Conservation (phyloP, 2,888 invertebrate genomes). For the Habroteleia sp. region DNA sequence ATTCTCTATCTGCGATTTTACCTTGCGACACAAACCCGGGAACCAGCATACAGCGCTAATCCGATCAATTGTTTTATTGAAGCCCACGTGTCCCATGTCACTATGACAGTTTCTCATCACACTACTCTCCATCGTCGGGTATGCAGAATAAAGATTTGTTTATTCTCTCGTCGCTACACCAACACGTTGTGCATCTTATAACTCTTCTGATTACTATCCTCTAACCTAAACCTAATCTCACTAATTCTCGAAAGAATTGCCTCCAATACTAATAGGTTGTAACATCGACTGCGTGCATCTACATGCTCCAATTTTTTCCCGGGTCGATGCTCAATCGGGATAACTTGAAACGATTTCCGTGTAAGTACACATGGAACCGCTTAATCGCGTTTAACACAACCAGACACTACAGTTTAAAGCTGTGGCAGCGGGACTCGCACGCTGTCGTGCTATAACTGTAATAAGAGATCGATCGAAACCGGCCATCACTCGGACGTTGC, state of each 20-base stretch:
- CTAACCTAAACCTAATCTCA: no score
- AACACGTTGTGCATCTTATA: background rate
- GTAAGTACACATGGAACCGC: conserved; percentile 3
- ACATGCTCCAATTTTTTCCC: conserved; percentile 3
- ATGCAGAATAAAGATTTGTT: background rate
- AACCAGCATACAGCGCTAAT: conserved; percentile 64
- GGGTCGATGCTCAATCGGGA: background rate
- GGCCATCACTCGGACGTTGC: no score
- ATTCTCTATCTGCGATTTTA: conserved; percentile 67
- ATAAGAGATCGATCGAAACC: no score
- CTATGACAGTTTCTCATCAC: conserved; percentile 37
- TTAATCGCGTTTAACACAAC: conserved; percentile 66
- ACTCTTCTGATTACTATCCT: no score
- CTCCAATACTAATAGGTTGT: conserved; percentile 1
- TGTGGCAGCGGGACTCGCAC: background rate
- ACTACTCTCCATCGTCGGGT: background rate
- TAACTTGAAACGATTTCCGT: background rate
- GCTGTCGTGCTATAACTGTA: no score
- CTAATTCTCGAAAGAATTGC: no score
- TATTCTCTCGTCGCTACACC: background rate
- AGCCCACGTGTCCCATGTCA: conserved; percentile 53
- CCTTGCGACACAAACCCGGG: conserved; percentile 57
- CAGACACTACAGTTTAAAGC: no score
- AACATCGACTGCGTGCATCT: background rate
- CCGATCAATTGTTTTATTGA: conserved; percentile 39